These are phyloP conservation scores for Lycodopsis pacificus DNA, from an alignment of 2,797 vertebrate genomes.

Conservation along the genomic window DNA sequence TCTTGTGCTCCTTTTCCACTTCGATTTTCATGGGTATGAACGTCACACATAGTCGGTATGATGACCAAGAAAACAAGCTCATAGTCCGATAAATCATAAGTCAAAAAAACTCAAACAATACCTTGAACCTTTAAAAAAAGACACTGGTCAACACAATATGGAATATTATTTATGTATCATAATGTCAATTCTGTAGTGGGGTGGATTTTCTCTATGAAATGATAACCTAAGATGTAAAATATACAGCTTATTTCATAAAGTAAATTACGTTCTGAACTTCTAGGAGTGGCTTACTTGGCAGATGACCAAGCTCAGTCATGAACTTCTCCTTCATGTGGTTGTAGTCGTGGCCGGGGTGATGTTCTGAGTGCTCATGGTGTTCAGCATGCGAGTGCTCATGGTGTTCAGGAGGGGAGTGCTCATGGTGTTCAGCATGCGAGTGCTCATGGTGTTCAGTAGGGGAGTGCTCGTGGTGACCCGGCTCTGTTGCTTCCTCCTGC, in stretches of 20 bases:
- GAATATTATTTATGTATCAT: not conserved
- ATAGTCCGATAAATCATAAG: not conserved
- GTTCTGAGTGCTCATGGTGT: conserved; percentile 40
- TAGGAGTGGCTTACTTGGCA: conserved; percentile 79
- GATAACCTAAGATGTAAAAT: not conserved
- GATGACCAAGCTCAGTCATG: conserved; percentile 86
- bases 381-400: too few species aligned
- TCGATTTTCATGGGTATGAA: not conserved
- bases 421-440: conserved; percentile 32
- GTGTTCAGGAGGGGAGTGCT: conserved; percentile 21
- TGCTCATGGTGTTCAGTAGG: conserved; percentile 65
- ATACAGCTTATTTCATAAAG: not conserved
- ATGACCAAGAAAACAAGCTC: not conserved
- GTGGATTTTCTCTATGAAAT: not conserved
- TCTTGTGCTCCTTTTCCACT: not conserved
- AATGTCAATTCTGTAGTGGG: not conserved
- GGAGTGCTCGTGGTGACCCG: conserved; percentile 64
- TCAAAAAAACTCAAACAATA: too few species aligned
- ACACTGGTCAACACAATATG: not conserved
- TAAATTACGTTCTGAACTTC: not conserved
- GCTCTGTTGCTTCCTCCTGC: conserved; percentile 70
- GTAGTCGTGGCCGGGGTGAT: conserved; percentile 82
- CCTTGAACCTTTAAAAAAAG: not conserved
- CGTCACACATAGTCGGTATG: not conserved
- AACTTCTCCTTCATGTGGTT: conserved; percentile 90